These are phyloP conservation scores for Galerucella pusilla DNA, from an alignment of 2,888 invertebrate species.

Conservation along the genomic window DNA sequence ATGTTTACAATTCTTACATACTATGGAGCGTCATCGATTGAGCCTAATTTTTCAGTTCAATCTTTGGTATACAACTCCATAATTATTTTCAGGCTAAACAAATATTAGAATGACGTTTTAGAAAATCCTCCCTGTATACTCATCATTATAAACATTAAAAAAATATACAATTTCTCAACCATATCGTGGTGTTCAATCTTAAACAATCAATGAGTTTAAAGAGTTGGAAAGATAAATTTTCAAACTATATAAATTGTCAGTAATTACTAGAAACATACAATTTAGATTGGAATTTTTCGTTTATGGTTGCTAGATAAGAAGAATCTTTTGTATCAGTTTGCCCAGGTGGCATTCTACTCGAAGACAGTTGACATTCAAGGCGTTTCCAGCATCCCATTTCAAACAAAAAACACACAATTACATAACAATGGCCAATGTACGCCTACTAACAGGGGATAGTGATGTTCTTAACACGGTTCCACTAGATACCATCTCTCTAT, in stretches of 20 bases:
- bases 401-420: slow-evolving; percentile 66
- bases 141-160: neutral
- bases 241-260: slow-evolving; percentile 14
- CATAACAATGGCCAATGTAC: slow-evolving; percentile 65
- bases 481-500: slow-evolving; percentile 57
- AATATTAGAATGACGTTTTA: too few species aligned
- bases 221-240: neutral
- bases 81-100: too few species aligned
- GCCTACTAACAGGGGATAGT: slow-evolving; percentile 65
- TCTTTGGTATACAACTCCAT: too few species aligned
- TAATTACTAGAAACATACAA: slow-evolving; percentile 38
- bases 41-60: too few species aligned
- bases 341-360: slow-evolving; percentile 62
- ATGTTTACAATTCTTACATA: too few species aligned
- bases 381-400: slow-evolving; percentile 64
- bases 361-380: slow-evolving; percentile 65
- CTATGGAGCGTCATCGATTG: too few species aligned
- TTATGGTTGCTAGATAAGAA: slow-evolving; percentile 47
- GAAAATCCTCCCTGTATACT: neutral
- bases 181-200: neutral
- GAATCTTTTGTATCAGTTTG: slow-evolving; percentile 48
- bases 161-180: neutral
- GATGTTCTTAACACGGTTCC: slow-evolving; percentile 63
- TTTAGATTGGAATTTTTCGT: slow-evolving; percentile 52
- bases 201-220: slow-evolving; percentile 2